These are phyloP conservation scores for Caenorhabditis zanzibari DNA, from an alignment of 2,888 invertebrate genomes.

Conservation along the genomic window DNA sequence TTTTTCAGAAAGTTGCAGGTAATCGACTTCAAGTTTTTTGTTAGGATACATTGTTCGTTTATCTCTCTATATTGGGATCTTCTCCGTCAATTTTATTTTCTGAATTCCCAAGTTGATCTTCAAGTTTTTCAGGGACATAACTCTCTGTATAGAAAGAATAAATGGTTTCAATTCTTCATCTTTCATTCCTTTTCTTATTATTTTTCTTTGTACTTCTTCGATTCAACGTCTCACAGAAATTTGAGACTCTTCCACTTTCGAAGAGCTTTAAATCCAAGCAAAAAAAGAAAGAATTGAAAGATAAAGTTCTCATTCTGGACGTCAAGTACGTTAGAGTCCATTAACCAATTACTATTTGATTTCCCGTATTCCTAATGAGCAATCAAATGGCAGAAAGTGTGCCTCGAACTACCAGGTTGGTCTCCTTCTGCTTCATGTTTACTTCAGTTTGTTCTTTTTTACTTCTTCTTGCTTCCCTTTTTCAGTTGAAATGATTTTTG, in stretches of 20 bases:
- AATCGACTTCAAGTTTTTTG: too few relatives aligned
- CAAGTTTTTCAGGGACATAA: background rate
- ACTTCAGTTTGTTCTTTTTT: background rate
- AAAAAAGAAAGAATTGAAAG: background rate
- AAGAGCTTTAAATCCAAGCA: conserved; percentile 37
- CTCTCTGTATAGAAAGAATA: background rate
- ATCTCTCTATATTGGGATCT: too few relatives aligned
- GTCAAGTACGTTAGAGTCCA: conserved; percentile 38
- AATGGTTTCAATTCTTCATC: background rate
- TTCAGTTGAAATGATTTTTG: background rate
- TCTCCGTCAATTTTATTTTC: background rate
- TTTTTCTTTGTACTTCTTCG: conserved; percentile 49
- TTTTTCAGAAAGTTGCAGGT: background rate
- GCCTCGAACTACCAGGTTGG: conserved; percentile 25
- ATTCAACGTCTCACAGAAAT: conserved; percentile 35
- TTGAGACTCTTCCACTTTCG: conserved; percentile 41
- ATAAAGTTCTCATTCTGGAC: conserved; percentile 29
- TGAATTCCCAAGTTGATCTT: background rate
- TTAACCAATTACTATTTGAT: conserved; percentile 14
- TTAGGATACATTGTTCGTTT: too few relatives aligned
- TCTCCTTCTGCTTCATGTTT: background rate
- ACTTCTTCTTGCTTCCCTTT: too few relatives aligned
- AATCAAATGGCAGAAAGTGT: conserved; percentile 13
- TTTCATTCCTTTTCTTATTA: conserved; percentile 19
- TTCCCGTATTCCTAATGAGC: conserved; percentile 20